Conservation (phyloP, 2,113 vertebrate species). For the Thoracochromis brauschi region DNA sequence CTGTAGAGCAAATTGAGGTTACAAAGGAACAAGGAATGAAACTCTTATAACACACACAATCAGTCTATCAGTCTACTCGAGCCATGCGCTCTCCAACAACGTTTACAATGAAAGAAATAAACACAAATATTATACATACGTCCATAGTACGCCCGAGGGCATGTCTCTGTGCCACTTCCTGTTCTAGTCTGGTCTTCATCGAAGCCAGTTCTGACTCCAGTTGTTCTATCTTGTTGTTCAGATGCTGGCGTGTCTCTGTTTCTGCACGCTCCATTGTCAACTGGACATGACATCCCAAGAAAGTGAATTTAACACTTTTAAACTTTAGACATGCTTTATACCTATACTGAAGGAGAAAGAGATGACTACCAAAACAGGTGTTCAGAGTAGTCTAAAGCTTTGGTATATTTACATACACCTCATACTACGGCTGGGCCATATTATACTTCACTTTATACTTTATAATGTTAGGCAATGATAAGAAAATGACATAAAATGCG, state of each 20-base stretch:
- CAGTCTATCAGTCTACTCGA: background rate
- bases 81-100: background rate
- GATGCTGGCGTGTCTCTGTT: slow-evolving; percentile 83
- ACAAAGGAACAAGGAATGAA: background rate
- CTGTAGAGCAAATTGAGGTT: slow-evolving; percentile 45
- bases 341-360: background rate
- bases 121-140: slow-evolving; percentile 59
- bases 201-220: slow-evolving; percentile 82
- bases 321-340: background rate
- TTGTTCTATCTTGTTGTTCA: slow-evolving; percentile 82
- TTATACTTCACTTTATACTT: background rate
- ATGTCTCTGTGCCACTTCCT: slow-evolving; percentile 87
- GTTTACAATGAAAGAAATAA: background rate
- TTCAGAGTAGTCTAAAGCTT: background rate
- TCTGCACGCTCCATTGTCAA: slow-evolving; percentile 89
- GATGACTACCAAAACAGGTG: background rate
- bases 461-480: too few species aligned
- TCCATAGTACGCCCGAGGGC: slow-evolving; percentile 83
- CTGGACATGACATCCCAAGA: slow-evolving; percentile 29
- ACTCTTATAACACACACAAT: background rate
- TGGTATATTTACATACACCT: background rate
- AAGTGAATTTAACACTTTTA: background rate
- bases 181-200: slow-evolving; percentile 85
- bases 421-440: background rate
- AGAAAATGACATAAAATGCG: too few species aligned